Conservation (phyloP, 2,888 invertebrate species). For the Ceraclea dissimilis region DNA sequence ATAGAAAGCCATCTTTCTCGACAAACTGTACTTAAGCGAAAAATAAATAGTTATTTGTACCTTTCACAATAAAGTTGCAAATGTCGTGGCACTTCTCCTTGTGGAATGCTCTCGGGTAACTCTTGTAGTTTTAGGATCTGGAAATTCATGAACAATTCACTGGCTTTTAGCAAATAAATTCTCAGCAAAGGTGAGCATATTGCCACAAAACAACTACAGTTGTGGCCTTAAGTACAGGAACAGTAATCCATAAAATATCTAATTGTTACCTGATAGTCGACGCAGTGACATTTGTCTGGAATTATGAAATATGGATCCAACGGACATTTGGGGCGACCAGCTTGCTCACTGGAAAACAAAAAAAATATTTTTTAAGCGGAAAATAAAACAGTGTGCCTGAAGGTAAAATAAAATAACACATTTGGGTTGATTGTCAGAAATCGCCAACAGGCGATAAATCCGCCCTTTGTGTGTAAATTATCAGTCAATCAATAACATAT, state of each 20-base stretch:
- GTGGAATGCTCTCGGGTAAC: constrained; percentile 78
- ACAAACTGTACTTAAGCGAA: too few species aligned
- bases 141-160: constrained; percentile 6
- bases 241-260: too few species aligned
- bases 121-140: constrained; percentile 92
- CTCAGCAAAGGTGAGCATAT: too few species aligned
- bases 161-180: too few species aligned
- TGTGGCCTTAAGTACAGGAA: too few species aligned
- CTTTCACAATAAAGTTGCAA: constrained; percentile 91
- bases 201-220: too few species aligned
- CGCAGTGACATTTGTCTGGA: constrained; percentile 95
- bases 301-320: constrained; percentile 97
- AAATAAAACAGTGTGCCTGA: not conserved
- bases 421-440: too few species aligned
- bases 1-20: too few species aligned
- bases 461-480: too few species aligned
- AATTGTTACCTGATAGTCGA: constrained; percentile 91
- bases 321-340: constrained; percentile 88
- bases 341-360: constrained; percentile 69
- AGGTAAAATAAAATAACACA: constrained; percentile 1
- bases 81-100: constrained; percentile 97
- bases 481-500: too few species aligned
- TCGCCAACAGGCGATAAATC: too few species aligned
- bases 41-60: too few species aligned
- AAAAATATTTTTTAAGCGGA: not conserved